Percentiles rank a stretch among this genome's conserved stretches.
phyloP scores from a whole-genome alignment of 2,113 vertebrate species.

The Vireo altiloquus region DNA sequence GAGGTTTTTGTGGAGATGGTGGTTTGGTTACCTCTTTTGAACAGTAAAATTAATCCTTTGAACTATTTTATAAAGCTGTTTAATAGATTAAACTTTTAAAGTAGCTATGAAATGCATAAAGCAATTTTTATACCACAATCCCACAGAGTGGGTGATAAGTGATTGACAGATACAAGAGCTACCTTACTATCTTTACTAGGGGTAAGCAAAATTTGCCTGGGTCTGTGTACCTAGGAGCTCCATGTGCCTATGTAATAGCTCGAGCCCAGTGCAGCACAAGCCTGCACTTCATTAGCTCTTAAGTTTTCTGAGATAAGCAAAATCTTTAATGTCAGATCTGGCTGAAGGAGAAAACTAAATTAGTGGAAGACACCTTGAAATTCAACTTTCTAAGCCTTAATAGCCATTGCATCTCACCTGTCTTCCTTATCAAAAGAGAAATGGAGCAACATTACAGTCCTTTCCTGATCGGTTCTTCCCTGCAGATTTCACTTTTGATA shows the following conservation, averaged over 20 bases:
- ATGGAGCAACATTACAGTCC: background rate
- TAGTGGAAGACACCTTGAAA: background rate
- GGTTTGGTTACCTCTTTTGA: background rate
- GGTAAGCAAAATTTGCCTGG: background rate
- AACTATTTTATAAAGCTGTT: background rate
- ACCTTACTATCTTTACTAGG: background rate
- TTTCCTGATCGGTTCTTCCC: background rate
- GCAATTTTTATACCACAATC: background rate
- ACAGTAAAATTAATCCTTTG: background rate
- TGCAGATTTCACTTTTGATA: background rate
- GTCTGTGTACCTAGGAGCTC: accelerated
- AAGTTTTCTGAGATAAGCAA: background rate
- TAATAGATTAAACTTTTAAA: background rate
- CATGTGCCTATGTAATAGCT: background rate
- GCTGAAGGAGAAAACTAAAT: background rate
- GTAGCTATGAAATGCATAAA: background rate
- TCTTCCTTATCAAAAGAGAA: background rate
- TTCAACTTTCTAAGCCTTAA: background rate
- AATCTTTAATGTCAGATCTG: background rate
- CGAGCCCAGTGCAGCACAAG: background rate
- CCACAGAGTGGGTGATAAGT: background rate
- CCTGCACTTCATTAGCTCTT: background rate
- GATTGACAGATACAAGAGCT: background rate
- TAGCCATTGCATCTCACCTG: background rate
- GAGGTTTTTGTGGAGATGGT: background rate